phyloP scores from a whole-genome alignment of 2,113 vertebrate genomes.

The Platysternon megacephalum region DNA sequence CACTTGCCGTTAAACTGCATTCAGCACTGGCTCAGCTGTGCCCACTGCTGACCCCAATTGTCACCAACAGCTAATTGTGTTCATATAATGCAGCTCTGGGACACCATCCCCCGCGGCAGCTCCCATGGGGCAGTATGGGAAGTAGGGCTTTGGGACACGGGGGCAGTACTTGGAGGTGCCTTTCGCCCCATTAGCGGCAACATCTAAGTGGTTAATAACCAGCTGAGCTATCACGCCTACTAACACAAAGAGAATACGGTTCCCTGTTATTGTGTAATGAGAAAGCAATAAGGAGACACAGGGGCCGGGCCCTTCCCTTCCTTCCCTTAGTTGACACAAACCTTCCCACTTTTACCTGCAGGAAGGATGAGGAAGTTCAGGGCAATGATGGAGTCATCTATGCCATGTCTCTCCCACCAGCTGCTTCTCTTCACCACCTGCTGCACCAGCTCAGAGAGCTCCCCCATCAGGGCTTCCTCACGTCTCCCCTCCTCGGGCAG shows the following conservation, averaged over 20 bases:
- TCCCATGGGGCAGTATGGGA: not conserved
- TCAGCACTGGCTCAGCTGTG: not conserved
- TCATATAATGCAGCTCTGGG: fast-evolving
- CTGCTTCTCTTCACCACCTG: constrained; percentile 85
- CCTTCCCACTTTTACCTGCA: constrained; percentile 74
- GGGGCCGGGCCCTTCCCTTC: too few relatives aligned
- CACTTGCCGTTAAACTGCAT: not conserved
- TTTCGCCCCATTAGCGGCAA: not conserved
- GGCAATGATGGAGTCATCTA: constrained; percentile 86
- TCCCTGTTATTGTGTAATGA: not conserved
- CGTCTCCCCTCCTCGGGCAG: not conserved
- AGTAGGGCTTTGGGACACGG: not conserved
- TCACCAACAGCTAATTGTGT: not conserved
- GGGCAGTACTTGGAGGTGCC: not conserved
- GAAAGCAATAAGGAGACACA: too few relatives aligned
- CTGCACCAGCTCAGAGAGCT: constrained; percentile 87
- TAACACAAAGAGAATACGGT: fast-evolving
- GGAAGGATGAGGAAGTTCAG: constrained; percentile 84
- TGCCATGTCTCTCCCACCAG: constrained; percentile 93
- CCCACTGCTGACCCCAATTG: not conserved
- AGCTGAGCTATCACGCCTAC: not conserved
- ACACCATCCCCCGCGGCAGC: fast-evolving
- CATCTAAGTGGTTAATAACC: not conserved
- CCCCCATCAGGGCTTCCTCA: constrained; percentile 84
- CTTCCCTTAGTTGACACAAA: not conserved